Conservation (phyloP, 2,888 invertebrate species). For the Aspidapion aeneum region DNA sequence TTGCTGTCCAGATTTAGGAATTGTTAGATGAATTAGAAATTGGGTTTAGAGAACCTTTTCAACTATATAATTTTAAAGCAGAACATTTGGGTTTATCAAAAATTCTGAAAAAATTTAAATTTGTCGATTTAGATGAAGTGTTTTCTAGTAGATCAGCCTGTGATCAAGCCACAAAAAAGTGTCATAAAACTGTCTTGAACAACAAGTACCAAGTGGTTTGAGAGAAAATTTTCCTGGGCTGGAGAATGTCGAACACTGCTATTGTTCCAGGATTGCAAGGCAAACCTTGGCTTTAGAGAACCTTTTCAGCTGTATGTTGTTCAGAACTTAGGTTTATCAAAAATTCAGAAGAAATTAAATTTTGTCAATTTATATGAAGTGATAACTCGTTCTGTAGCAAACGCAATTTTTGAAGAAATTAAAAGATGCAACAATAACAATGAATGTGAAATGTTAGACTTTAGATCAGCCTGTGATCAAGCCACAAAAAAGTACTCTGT, state of each 20-base stretch:
- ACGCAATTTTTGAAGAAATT: slow-evolving; percentile 47
- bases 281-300: slow-evolving; percentile 57
- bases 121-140: slow-evolving; percentile 61
- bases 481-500: slow-evolving; percentile 54
- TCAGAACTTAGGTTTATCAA: slow-evolving; percentile 62
- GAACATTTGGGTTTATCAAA: slow-evolving; percentile 59
- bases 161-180: slow-evolving; percentile 50
- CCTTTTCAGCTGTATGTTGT: slow-evolving; percentile 66
- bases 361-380: slow-evolving; percentile 63
- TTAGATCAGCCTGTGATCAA: slow-evolving; percentile 58
- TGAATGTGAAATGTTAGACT: slow-evolving; percentile 67
- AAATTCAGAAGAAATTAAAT: slow-evolving; percentile 52
- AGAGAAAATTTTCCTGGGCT: slow-evolving; percentile 62
- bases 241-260: slow-evolving; percentile 58
- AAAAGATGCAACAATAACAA: slow-evolving; percentile 53
- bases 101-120: slow-evolving; percentile 53
- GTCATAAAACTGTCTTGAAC: slow-evolving; percentile 55
- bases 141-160: slow-evolving; percentile 60
- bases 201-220: slow-evolving; percentile 67
- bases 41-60: slow-evolving; percentile 57
- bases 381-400: slow-evolving; percentile 54
- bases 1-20: slow-evolving; percentile 59
- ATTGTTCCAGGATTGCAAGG: slow-evolving; percentile 63
- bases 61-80: slow-evolving; percentile 66
- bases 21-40: slow-evolving; percentile 57